phyloP scores from a whole-genome alignment of 2,113 vertebrate species.

The Scophthalmus maximus region DNA sequence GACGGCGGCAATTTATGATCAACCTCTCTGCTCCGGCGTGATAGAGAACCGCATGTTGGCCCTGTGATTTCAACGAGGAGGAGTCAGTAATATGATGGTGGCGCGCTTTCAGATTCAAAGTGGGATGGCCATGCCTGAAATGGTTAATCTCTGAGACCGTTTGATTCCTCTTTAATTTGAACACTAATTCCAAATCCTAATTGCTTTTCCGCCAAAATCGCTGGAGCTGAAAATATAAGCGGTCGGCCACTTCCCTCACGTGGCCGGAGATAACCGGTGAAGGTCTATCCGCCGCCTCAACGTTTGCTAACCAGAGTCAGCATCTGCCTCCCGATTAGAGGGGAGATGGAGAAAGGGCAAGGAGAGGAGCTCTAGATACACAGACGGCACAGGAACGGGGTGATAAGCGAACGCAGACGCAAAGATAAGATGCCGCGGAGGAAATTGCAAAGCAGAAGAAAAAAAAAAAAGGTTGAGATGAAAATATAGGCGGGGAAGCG shows the following conservation, averaged over 20 bases:
- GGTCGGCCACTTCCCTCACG: slow-evolving; percentile 53
- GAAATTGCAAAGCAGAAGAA: slow-evolving; percentile 29
- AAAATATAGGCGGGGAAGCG: slow-evolving; percentile 13
- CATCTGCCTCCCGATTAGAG: slow-evolving; percentile 58
- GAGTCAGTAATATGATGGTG: slow-evolving; percentile 55
- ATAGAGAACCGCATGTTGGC: slow-evolving; percentile 32
- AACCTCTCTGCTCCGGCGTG: slow-evolving; percentile 39
- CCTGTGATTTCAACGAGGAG: slow-evolving; percentile 31
- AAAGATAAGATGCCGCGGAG: slow-evolving; percentile 28
- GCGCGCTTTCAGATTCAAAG: slow-evolving; percentile 36
- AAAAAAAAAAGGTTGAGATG: slow-evolving; percentile 10
- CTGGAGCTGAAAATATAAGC: slow-evolving; percentile 72
- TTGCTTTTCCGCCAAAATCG: slow-evolving; percentile 75
- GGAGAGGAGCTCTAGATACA: neutral
- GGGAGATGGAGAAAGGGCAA: slow-evolving; percentile 17
- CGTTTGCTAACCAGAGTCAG: slow-evolving; percentile 57
- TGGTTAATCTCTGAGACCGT: slow-evolving; percentile 72
- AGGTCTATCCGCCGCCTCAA: slow-evolving; percentile 54
- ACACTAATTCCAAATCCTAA: slow-evolving; percentile 79
- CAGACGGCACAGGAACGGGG: neutral
- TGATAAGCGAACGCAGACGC: slow-evolving; percentile 16
- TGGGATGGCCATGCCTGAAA: slow-evolving; percentile 51
- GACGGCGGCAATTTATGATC: slow-evolving; percentile 69
- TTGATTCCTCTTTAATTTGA: slow-evolving; percentile 80
- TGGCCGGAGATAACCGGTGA: slow-evolving; percentile 40